Conservation (phyloP, 2,797 vertebrate genomes). For the Erpetoichthys calabaricus region DNA sequence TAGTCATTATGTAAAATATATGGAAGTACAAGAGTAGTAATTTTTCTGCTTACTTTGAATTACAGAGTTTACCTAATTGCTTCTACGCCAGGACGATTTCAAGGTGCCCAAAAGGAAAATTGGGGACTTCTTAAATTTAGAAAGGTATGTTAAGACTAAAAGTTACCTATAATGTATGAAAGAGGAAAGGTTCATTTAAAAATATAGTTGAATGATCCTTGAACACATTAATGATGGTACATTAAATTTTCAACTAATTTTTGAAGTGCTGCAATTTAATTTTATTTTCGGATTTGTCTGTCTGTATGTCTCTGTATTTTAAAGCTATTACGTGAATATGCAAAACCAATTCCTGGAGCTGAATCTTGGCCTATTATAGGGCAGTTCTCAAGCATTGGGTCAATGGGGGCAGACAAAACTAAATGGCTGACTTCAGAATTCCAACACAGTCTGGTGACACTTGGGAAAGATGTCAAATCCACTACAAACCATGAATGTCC, state of each 20-base stretch:
- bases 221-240: too few relatives aligned
- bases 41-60: not conserved
- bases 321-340: conserved; percentile 63
- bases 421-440: conserved; percentile 90
- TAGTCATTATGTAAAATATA: too few relatives aligned
- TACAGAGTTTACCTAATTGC: conserved; percentile 75
- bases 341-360: conserved; percentile 26
- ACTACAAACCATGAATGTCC: conserved; percentile 38
- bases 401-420: conserved; percentile 76
- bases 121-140: conserved; percentile 91
- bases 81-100: conserved; percentile 84
- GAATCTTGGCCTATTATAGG: conserved; percentile 76
- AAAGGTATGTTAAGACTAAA: conserved; percentile 54
- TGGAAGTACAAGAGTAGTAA: too few relatives aligned
- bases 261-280: too few relatives aligned
- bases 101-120: conserved; percentile 72
- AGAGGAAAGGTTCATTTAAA: too few relatives aligned
- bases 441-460: conserved; percentile 62
- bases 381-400: conserved; percentile 95
- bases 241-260: too few relatives aligned
- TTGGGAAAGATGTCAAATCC: conserved; percentile 33
- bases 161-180: too few relatives aligned
- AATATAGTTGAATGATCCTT: too few relatives aligned
- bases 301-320: not conserved
- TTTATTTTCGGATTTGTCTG: too few relatives aligned